phyloP scores from a whole-genome alignment of 2,797 vertebrate species.

The Mormyrus proboscirostris region DNA sequence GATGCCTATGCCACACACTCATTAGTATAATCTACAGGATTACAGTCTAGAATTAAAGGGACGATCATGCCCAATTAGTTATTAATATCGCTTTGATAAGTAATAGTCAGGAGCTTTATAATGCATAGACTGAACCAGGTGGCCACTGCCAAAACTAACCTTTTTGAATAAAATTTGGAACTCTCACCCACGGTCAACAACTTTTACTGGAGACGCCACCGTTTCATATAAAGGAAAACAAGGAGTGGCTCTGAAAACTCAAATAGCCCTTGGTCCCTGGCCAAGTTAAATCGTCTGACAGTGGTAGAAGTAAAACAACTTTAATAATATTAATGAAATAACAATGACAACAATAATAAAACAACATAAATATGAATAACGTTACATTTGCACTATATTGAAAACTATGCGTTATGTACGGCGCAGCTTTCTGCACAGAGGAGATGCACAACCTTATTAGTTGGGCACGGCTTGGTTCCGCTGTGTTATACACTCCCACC shows the following conservation, averaged over 20 bases:
- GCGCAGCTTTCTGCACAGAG: not conserved
- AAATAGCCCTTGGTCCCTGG: not conserved
- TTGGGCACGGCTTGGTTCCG: not conserved
- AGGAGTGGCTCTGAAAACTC: not conserved
- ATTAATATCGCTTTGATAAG: not conserved
- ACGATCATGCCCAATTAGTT: not conserved
- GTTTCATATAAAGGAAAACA: not conserved
- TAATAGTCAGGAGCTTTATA: not conserved
- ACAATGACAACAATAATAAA: not conserved
- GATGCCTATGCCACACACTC: not conserved
- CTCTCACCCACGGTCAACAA: not conserved
- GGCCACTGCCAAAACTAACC: not conserved
- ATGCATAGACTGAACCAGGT: not conserved
- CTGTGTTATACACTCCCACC: constrained; percentile 17
- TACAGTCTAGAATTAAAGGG: not conserved
- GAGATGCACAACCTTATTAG: not conserved
- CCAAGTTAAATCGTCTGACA: not conserved
- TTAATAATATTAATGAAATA: not conserved
- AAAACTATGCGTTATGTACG: not conserved
- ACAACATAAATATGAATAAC: not conserved
- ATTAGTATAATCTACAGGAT: not conserved
- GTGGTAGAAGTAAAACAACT: not conserved
- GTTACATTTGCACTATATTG: not conserved
- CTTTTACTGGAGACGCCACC: not conserved
- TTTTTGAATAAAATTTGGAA: not conserved